Evolutionary conservation across 1,140 invertebrate species (phyloP).

Genomic region (Lutraria rhynchaena): DNA sequence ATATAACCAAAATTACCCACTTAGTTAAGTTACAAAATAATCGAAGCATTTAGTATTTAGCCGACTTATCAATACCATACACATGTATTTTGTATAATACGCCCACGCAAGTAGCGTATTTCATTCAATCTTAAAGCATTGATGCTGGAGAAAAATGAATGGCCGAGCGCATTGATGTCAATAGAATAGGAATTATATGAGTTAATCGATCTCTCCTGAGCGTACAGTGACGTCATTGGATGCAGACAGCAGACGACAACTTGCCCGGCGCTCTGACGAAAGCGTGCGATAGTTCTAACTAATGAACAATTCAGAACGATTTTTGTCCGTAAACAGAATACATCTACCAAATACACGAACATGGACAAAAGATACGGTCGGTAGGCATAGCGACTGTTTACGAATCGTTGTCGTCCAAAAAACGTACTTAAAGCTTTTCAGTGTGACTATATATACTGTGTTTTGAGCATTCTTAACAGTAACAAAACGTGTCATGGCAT

Average conservation of each 20-base stretch:
- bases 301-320: constrained; percentile 18
- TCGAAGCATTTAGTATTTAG: constrained; percentile 31
- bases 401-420: too few relatives aligned
- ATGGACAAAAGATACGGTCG: too few relatives aligned
- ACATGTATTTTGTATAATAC: constrained; percentile 14
- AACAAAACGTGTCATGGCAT: too few relatives aligned
- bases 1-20: constrained; percentile 32
- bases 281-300: constrained; percentile 20
- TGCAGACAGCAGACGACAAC: constrained; percentile 30
- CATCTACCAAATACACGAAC: too few relatives aligned
- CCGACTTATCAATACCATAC: constrained; percentile 5
- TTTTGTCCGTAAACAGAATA: too few relatives aligned
- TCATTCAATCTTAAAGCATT: constrained; percentile 38
- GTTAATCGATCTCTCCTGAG: constrained; percentile 38
- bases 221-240: constrained; percentile 31
- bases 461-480: too few relatives aligned
- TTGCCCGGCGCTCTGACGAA: constrained; percentile 32
- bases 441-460: too few relatives aligned
- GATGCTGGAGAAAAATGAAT: constrained; percentile 38
- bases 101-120: constrained; percentile 30
- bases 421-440: too few relatives aligned
- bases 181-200: constrained; percentile 39
- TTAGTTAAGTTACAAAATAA: constrained; percentile 23
- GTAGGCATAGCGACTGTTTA: too few relatives aligned
- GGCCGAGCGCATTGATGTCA: constrained; percentile 22